Conservation (phyloP, 2,888 invertebrate genomes). For the Enchytraeus crypticus region DNA sequence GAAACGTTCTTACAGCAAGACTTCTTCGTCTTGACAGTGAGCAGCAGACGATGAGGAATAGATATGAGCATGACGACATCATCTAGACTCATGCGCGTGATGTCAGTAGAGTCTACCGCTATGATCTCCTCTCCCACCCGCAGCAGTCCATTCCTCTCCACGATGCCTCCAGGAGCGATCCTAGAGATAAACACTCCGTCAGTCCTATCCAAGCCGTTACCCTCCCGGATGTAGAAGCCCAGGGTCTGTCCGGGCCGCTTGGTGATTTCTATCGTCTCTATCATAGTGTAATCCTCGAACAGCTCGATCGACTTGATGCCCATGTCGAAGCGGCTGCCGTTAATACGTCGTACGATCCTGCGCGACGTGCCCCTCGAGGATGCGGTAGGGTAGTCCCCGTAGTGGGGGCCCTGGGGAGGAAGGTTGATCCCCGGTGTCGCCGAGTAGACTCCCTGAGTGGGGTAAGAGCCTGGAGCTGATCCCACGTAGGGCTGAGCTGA, state of each 20-base stretch:
- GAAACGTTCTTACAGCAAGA: conserved; percentile 32
- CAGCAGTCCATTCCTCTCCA: conserved; percentile 91
- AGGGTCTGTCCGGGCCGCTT: conserved; percentile 96
- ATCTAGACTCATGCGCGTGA: conserved; percentile 92
- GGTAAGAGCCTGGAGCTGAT: no score
- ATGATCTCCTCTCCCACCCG: conserved; percentile 97
- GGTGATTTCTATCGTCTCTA: conserved; percentile 77
- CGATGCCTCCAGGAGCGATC: conserved; percentile 88
- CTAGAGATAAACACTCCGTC: conserved; percentile 97
- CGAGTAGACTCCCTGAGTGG: no score
- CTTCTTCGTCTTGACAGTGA: conserved; percentile 62
- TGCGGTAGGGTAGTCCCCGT: no score
- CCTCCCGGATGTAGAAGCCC: conserved; percentile 93
- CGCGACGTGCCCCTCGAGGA: no score
- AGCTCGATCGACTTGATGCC: conserved; percentile 19
- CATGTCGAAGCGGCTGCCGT: conserved; percentile 14
- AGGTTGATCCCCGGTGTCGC: no score
- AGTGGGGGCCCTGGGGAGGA: no score
- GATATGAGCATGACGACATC: conserved; percentile 99
- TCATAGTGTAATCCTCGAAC: conserved; percentile 17
- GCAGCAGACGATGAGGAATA: conserved; percentile 85
- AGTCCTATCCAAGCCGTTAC: conserved; percentile 83
- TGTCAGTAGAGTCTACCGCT: conserved; percentile 93
- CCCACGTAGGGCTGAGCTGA: no score
- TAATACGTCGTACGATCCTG: no score